Evolutionary conservation across 2,113 vertebrate species (phyloP).

Genomic region (Melanerpes formicivorus): DNA sequence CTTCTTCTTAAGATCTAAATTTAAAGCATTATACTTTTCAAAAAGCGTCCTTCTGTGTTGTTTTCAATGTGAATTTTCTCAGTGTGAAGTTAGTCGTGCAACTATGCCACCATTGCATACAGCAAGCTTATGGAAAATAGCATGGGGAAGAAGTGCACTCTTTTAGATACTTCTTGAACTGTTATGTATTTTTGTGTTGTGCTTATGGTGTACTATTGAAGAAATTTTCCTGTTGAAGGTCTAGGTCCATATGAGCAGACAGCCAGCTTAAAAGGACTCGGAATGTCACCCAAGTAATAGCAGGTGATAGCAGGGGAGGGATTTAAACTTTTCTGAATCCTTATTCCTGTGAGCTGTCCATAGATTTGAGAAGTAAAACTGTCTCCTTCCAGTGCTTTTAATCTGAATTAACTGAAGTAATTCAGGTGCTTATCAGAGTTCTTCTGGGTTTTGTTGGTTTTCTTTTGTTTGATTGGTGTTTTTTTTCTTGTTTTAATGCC

Average conservation of each 20-base stretch:
- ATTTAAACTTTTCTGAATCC: neutral
- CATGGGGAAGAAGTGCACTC: neutral
- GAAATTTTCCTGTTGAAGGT: neutral
- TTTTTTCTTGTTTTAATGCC: neutral
- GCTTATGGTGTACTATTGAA: neutral
- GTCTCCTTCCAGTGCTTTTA: neutral
- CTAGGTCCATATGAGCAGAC: neutral
- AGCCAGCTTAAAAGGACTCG: neutral
- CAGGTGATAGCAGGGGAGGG: neutral
- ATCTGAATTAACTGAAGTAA: neutral
- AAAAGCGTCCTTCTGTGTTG: neutral
- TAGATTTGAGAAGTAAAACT: neutral
- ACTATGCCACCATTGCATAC: neutral
- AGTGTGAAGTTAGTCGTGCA: neutral
- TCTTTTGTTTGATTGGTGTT: neutral
- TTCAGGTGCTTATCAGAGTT: neutral
- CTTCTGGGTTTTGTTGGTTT: neutral
- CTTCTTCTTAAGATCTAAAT: neutral
- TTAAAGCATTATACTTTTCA: neutral
- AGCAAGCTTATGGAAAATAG: neutral
- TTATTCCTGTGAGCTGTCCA: neutral
- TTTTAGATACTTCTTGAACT: neutral
- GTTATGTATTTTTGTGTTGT: neutral
- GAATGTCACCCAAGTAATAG: neutral
- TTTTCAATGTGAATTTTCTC: neutral